Evolutionary conservation across 37 sponge, comb jelly and placozoan genomes (phyloP).

Genomic region (Axinella damicornis): DNA sequence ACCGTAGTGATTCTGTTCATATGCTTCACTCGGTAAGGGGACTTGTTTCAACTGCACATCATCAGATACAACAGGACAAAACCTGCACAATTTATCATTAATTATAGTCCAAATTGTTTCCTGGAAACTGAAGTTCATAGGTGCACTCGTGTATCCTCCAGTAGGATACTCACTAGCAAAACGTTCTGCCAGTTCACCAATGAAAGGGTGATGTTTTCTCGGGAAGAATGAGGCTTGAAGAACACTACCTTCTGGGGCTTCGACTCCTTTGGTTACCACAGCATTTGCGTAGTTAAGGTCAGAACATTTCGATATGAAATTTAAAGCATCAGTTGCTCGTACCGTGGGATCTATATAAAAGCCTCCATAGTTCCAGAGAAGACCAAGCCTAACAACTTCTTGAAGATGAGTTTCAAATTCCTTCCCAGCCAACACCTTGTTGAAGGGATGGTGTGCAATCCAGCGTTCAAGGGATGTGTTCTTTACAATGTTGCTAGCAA

Average conservation of each 20-base stretch:
- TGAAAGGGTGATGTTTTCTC: neutral
- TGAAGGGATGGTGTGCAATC: no score
- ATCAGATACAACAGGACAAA: neutral
- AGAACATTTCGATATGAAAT: no score
- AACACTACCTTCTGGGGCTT: neutral
- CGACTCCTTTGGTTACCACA: no score
- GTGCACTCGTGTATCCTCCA: neutral
- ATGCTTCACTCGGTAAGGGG: no score
- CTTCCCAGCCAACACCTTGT: no score
- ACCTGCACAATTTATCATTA: neutral
- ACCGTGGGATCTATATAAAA: neutral
- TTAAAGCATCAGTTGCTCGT: no score
- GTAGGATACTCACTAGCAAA: neutral
- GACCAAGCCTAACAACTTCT: conserved; percentile 1
- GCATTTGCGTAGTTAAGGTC: neutral
- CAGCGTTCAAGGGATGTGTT: neutral
- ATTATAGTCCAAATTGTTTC: no score
- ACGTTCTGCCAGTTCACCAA: neutral
- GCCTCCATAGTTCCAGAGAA: neutral
- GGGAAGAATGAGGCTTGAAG: neutral
- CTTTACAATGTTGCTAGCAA: neutral
- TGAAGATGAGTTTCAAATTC: no score
- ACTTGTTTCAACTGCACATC: neutral
- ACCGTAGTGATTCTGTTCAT: conserved; percentile 4
- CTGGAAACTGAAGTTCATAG: neutral